Percentiles rank a stretch among this genome's conserved stretches.
phyloP scores from a whole-genome alignment of 2,888 invertebrate species.

The Agrotis clavis region DNA sequence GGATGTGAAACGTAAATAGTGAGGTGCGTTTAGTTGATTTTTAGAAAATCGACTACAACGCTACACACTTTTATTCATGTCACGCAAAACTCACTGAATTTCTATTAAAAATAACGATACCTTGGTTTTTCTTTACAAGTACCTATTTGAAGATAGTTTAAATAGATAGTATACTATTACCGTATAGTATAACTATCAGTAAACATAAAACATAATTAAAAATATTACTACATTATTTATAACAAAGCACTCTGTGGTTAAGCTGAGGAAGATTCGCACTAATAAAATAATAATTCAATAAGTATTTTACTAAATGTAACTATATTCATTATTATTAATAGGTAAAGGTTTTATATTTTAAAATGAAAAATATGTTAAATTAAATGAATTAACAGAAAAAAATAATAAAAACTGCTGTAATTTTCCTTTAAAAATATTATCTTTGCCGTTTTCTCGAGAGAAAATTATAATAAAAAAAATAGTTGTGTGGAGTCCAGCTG shows the following conservation, averaged over 20 bases:
- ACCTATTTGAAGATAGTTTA: neutral
- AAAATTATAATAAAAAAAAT: neutral
- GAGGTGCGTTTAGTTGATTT: too few relatives aligned
- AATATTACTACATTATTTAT: neutral
- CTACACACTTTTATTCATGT: too few relatives aligned
- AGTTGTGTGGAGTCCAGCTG: too few relatives aligned
- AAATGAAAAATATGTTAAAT: neutral
- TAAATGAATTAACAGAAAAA: neutral
- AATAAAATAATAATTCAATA: constrained; percentile 15
- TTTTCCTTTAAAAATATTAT: neutral
- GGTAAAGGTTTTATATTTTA: too few relatives aligned
- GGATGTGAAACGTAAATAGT: too few relatives aligned
- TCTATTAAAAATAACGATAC: neutral
- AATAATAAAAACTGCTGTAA: neutral
- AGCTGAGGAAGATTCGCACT: constrained; percentile 4
- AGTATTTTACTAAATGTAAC: too few relatives aligned
- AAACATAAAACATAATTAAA: too few relatives aligned
- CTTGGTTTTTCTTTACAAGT: neutral
- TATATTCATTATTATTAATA: too few relatives aligned
- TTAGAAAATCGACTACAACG: too few relatives aligned
- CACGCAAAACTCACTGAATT: too few relatives aligned
- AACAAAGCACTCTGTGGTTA: neutral
- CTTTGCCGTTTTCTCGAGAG: neutral
- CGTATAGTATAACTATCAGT: neutral
- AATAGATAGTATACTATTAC: too few relatives aligned